These are phyloP conservation scores for Elephas maximus DNA, from an alignment of 2,113 vertebrate species.

Conservation along the genomic window DNA sequence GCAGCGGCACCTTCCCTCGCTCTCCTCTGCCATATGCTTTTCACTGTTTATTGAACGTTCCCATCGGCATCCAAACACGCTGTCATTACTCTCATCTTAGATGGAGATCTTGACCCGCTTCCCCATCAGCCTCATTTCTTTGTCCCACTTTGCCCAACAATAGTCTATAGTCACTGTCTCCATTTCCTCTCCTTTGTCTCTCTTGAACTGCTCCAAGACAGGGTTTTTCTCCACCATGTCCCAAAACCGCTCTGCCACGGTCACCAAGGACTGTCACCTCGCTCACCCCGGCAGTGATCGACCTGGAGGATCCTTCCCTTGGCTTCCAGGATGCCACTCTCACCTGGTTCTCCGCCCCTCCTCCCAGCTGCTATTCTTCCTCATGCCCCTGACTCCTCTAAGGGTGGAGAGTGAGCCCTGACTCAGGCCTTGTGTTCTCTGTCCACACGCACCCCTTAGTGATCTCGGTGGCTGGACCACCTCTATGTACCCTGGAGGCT, in stretches of 20 bases:
- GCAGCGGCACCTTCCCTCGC: background rate
- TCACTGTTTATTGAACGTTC: background rate
- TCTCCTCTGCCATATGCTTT: background rate
- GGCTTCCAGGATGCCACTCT: too few species aligned
- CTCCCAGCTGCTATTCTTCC: background rate
- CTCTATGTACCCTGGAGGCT: background rate
- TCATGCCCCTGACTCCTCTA: background rate
- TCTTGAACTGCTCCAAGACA: background rate
- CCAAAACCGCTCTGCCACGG: background rate
- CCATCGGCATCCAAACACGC: background rate
- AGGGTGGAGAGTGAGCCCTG: rapidly evolving
- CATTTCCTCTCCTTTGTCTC: background rate
- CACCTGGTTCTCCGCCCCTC: too few species aligned
- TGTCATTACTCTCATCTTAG: background rate
- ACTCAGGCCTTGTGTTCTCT: background rate
- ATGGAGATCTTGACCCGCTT: background rate
- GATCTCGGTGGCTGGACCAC: background rate
- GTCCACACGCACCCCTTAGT: background rate
- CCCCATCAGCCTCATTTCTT: background rate
- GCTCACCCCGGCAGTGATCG: background rate
- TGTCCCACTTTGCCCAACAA: background rate
- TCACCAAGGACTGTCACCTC: background rate
- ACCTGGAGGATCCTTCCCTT: background rate
- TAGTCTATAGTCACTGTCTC: background rate
- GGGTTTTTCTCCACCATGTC: background rate